These are phyloP conservation scores for Rhinella marina DNA, from an alignment of 2,797 vertebrate genomes.

Conservation along the genomic window DNA sequence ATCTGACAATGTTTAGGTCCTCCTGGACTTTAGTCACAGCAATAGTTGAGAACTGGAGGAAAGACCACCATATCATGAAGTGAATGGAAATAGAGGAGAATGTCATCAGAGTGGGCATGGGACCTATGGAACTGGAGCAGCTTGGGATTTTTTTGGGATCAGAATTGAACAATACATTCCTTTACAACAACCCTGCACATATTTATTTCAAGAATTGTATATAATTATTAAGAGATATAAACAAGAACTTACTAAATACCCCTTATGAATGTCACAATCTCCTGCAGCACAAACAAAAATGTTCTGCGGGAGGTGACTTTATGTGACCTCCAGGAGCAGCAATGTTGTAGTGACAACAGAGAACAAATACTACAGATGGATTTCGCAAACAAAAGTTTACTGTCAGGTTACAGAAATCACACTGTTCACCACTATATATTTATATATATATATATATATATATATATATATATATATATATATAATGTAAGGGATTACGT, in stretches of 20 bases:
- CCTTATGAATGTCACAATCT: background rate
- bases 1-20: too few species aligned
- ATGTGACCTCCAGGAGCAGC: background rate
- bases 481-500: too few species aligned
- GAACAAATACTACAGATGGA: conserved; percentile 3
- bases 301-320: conserved; percentile 19
- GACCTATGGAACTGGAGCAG: background rate
- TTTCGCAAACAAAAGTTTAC: background rate
- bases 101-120: background rate
- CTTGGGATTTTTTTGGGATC: too few species aligned
- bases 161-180: background rate
- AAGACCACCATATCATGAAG: too few species aligned
- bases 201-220: background rate
- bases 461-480: too few species aligned
- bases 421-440: too few species aligned
- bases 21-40: too few species aligned
- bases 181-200: background rate
- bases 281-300: background rate
- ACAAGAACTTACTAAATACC: conserved; percentile 2
- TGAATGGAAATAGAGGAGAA: too few species aligned
- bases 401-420: background rate
- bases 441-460: too few species aligned
- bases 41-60: too few species aligned
- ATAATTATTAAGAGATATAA: background rate
- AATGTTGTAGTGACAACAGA: conserved; percentile 16